Percentiles rank a stretch among this genome's conserved stretches.
Conservation (phyloP, 2,797 vertebrate species). For the Anableps anableps region DNA sequence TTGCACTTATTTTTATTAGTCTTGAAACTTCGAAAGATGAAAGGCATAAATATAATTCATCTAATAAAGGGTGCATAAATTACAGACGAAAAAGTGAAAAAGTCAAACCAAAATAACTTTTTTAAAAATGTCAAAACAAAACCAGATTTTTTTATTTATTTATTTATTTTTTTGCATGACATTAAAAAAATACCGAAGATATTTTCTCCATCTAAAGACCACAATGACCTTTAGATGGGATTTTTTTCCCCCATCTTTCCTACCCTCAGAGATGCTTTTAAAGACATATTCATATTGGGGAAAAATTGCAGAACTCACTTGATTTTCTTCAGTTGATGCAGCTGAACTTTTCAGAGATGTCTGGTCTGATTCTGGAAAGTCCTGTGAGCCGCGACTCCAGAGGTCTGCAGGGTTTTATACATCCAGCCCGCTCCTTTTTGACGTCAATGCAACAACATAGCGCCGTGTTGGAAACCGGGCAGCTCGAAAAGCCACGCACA, state of each 20-base stretch:
- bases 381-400: slow-evolving; percentile 57
- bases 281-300: not conserved
- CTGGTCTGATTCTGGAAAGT: slow-evolving; percentile 45
- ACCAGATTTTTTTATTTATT: too few relatives aligned
- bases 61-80: too few relatives aligned
- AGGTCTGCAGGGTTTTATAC: slow-evolving; percentile 82
- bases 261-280: too few relatives aligned
- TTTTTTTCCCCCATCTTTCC: too few relatives aligned
- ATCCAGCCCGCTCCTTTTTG: slow-evolving; percentile 78
- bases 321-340: slow-evolving; percentile 49
- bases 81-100: too few relatives aligned
- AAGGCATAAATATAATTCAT: too few relatives aligned
- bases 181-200: not conserved
- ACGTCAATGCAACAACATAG: slow-evolving; percentile 84
- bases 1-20: not conserved
- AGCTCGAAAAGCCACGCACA: slow-evolving; percentile 43
- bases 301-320: slow-evolving; percentile 55
- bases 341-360: slow-evolving; percentile 46
- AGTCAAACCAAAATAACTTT: too few relatives aligned
- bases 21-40: not conserved
- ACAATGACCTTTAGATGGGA: not conserved
- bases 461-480: slow-evolving; percentile 74
- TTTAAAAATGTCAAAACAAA: too few relatives aligned
- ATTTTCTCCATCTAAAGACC: not conserved
- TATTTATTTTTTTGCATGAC: not conserved